Evolutionary conservation across 2,888 invertebrate genomes (phyloP).

Genomic region (Trachelus tabidus): DNA sequence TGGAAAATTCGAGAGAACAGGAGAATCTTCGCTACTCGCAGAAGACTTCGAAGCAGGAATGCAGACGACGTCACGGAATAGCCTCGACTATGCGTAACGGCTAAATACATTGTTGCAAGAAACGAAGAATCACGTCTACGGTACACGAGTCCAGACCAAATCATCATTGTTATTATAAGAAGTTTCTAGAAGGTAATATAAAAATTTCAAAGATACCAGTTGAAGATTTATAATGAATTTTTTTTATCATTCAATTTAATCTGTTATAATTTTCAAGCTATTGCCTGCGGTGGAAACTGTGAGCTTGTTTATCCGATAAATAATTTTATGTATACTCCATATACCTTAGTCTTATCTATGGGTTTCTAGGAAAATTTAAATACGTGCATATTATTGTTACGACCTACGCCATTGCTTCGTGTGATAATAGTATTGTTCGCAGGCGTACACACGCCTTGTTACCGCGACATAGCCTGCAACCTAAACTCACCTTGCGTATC

Average conservation of each 20-base stretch:
- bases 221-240: not conserved
- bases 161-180: not conserved
- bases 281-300: not conserved
- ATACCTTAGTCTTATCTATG: not conserved
- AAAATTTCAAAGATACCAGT: not conserved
- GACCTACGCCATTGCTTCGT: slow-evolving; percentile 50
- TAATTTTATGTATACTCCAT: not conserved
- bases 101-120: slow-evolving; percentile 14
- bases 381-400: not conserved
- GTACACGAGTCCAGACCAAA: not conserved
- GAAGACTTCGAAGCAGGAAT: not conserved
- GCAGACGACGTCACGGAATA: not conserved
- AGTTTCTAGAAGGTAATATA: not conserved
- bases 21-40: not conserved
- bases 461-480: slow-evolving; percentile 54
- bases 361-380: not conserved
- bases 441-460: slow-evolving; percentile 48
- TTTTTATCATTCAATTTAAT: too few species aligned
- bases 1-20: not conserved
- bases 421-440: slow-evolving; percentile 57
- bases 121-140: not conserved
- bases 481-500: slow-evolving; percentile 44
- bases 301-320: not conserved
- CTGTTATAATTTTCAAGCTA: too few species aligned
- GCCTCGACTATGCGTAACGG: slow-evolving; percentile 5